These are phyloP conservation scores for Myiothlypis coronata DNA, from an alignment of 2,797 vertebrate species.

Conservation along the genomic window DNA sequence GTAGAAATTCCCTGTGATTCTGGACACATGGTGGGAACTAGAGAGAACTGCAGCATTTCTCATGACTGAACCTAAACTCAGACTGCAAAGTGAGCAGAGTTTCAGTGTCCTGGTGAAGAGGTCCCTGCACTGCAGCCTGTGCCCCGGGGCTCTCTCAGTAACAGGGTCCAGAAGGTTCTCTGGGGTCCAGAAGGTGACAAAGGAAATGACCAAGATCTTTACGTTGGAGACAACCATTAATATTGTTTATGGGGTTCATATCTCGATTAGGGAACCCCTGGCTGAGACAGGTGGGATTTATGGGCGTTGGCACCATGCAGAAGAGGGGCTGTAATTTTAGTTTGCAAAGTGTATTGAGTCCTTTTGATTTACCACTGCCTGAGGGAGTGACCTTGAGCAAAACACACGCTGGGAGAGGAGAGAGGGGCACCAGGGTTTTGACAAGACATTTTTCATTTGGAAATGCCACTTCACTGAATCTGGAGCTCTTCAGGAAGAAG, in stretches of 20 bases:
- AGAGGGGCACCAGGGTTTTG: constrained; percentile 1
- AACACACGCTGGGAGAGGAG: neutral
- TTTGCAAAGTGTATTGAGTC: constrained; percentile 32
- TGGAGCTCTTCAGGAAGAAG: neutral
- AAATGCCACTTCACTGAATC: constrained; percentile 12
- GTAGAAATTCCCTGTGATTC: neutral
- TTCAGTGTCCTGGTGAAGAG: neutral
- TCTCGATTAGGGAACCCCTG: constrained; percentile 3
- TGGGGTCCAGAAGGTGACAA: neutral
- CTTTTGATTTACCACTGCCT: constrained; percentile 52
- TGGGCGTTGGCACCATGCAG: constrained; percentile 5
- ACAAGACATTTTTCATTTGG: constrained; percentile 50
- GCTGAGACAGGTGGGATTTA: neutral
- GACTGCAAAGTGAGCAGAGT: neutral
- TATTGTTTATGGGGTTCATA: neutral
- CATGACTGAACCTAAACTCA: neutral
- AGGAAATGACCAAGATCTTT: neutral
- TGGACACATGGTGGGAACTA: fast-evolving
- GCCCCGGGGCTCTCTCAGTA: neutral
- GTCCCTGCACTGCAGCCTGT: neutral
- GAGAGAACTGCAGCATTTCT: neutral
- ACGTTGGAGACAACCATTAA: neutral
- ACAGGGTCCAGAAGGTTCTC: neutral
- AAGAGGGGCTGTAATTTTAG: constrained; percentile 36
- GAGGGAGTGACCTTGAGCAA: constrained; percentile 61